A percentile compares a stretch with the other conserved stretches of the same genome.
Conservation (phyloP, 2,797 vertebrate genomes). For the Sebastes iracundus region DNA sequence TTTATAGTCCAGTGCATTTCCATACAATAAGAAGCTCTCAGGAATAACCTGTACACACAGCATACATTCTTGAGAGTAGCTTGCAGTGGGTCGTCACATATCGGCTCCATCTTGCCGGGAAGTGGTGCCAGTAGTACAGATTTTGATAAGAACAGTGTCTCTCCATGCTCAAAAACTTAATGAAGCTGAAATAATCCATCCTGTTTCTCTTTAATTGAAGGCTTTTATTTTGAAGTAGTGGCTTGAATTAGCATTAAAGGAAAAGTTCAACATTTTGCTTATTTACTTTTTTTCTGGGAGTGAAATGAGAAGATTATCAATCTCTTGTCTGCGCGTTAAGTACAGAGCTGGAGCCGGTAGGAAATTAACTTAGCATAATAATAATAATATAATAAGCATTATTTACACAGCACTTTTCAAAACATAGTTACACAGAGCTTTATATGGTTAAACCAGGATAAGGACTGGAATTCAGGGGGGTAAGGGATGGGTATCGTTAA, state of each 20-base stretch:
- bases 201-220: not conserved
- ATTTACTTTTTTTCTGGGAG: not conserved
- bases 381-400: not conserved
- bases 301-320: not conserved
- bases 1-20: not conserved
- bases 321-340: not conserved
- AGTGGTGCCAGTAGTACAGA: not conserved
- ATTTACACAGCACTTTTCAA: not conserved
- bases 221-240: constrained; percentile 16
- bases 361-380: not conserved
- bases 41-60: not conserved
- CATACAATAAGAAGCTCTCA: not conserved
- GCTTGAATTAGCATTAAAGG: not conserved
- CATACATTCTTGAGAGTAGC: not conserved
- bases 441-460: not conserved
- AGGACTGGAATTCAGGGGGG: not conserved
- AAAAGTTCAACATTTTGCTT: not conserved
- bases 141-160: not conserved
- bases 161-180: not conserved
- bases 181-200: not conserved
- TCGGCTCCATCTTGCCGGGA: not conserved
- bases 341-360: not conserved
- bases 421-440: not conserved
- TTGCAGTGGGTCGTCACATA: not conserved
- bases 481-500: too few species aligned